Evolutionary conservation across 2,888 invertebrate genomes (phyloP).

Genomic region (Pardosa pseudoannulata): DNA sequence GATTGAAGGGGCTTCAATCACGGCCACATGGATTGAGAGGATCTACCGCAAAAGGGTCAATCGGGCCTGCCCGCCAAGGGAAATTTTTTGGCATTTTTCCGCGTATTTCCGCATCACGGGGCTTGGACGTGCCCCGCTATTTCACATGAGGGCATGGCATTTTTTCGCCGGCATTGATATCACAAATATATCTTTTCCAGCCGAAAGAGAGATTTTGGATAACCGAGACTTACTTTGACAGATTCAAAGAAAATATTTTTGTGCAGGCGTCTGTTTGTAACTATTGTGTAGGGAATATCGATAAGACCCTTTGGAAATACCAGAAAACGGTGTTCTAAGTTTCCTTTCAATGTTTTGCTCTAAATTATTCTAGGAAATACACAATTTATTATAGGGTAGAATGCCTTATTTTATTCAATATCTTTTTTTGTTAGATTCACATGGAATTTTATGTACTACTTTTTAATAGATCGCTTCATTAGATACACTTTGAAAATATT

Average conservation of each 20-base stretch:
- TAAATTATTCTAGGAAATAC: no score
- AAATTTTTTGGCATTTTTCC: conserved; percentile 53
- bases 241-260: conserved; percentile 9
- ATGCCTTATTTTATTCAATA: no score
- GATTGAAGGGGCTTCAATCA: conserved; percentile 55
- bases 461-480: no score
- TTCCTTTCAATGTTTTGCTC: no score
- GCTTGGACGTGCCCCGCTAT: conserved; percentile 58
- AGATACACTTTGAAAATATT: no score
- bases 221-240: conserved; percentile 28
- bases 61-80: conserved; percentile 59
- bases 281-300: neutral
- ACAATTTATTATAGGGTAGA: no score
- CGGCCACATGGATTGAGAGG: conserved; percentile 63
- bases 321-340: no score
- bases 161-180: conserved; percentile 32
- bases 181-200: conserved; percentile 61
- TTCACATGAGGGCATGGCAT: conserved; percentile 46
- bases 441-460: no score
- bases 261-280: neutral
- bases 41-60: conserved; percentile 70
- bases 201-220: conserved; percentile 27
- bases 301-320: no score
- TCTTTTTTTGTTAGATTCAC: no score
- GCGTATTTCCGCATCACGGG: conserved; percentile 55